Percentiles rank a stretch among this genome's conserved stretches.
These are phyloP conservation scores for Aphyosemion australe DNA, from an alignment of 2,113 vertebrate species.

Conservation along the genomic window DNA sequence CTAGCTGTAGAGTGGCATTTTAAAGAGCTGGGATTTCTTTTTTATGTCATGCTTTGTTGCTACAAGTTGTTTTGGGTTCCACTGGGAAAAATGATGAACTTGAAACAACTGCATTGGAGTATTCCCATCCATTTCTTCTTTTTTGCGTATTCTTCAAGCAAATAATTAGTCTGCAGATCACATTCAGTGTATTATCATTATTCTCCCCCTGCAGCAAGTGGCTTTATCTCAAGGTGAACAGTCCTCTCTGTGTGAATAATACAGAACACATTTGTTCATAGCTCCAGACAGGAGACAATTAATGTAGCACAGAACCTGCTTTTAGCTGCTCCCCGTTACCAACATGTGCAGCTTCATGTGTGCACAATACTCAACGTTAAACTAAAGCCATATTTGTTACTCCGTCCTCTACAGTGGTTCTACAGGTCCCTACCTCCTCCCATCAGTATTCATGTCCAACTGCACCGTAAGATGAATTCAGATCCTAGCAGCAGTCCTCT, in stretches of 20 bases:
- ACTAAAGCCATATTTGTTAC: conserved; percentile 2
- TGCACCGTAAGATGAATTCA: conserved; percentile 49
- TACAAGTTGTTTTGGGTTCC: conserved; percentile 1
- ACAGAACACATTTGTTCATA: conserved; percentile 31
- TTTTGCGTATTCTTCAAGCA: conserved; percentile 2
- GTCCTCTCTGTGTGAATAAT: conserved; percentile 15
- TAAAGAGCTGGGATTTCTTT: conserved; percentile 15
- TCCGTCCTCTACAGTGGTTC: conserved; percentile 7
- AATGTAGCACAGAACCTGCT: neutral
- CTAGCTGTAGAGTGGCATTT: conserved; percentile 18
- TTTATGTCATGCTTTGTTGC: conserved; percentile 7
- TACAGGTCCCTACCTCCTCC: conserved; percentile 20
- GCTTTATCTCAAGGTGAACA: conserved; percentile 50
- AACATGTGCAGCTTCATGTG: conserved; percentile 9
- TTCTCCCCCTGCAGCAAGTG: conserved; percentile 30
- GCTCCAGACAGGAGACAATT: neutral
- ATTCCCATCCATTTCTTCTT: neutral
- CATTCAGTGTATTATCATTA: conserved; percentile 38
- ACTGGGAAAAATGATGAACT: conserved; percentile 23
- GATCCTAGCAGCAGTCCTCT: conserved; percentile 50
- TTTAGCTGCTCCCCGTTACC: neutral
- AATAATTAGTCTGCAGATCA: conserved; percentile 32
- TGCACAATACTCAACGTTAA: conserved; percentile 6
- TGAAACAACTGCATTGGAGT: conserved; percentile 11
- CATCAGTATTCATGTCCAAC: conserved; percentile 55